phyloP scores from a whole-genome alignment of 2,113 vertebrate genomes.

The Anser cygnoides region DNA sequence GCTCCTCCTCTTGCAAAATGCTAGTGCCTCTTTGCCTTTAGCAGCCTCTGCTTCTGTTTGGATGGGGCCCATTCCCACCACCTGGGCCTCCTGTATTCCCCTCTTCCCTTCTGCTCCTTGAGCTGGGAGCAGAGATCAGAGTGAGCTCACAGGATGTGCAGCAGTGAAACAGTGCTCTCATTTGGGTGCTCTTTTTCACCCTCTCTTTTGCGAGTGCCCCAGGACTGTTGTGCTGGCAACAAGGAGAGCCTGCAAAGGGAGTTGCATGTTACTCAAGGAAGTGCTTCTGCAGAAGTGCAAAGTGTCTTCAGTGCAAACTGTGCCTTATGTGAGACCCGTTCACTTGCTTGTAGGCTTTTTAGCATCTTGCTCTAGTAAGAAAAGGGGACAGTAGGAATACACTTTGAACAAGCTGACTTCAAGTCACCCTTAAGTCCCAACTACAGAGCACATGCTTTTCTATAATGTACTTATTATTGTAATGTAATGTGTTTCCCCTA shows the following conservation, averaged over 20 bases:
- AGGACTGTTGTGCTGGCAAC: not conserved
- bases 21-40: not conserved
- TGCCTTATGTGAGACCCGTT: not conserved
- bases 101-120: not conserved
- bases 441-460: not conserved
- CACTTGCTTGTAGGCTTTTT: not conserved
- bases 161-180: not conserved
- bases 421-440: not conserved
- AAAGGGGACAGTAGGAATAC: not conserved
- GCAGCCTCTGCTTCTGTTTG: not conserved
- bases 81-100: not conserved
- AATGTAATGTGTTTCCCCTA: not conserved
- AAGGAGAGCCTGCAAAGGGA: not conserved
- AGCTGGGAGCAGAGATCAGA: not conserved
- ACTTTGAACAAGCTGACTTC: not conserved
- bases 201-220: not conserved
- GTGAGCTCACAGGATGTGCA: not conserved
- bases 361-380: not conserved
- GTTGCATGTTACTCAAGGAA: not conserved
- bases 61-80: not conserved
- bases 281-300: not conserved
- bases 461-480: not conserved
- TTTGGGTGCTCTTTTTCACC: not conserved
- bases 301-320: not conserved
- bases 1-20: not conserved